Conservation (phyloP, 2,113 vertebrate genomes). For the Cavia porcellus region DNA sequence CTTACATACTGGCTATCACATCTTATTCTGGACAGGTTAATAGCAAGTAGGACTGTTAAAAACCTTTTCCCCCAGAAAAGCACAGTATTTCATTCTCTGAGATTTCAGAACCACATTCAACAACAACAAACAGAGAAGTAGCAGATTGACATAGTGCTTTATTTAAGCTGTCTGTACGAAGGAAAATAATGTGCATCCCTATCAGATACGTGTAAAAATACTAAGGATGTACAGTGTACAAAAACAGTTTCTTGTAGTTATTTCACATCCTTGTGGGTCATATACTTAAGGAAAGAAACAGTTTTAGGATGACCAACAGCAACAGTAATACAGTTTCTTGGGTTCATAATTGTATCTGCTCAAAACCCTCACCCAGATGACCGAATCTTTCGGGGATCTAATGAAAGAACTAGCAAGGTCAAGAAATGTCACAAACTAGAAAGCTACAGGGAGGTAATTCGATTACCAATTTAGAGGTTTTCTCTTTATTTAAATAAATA, state of each 20-base stretch:
- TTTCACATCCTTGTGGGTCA: slow-evolving; percentile 94
- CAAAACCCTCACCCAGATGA: slow-evolving; percentile 92
- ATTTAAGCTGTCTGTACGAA: slow-evolving; percentile 98
- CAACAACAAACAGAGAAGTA: slow-evolving; percentile 87
- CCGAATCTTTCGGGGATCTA: slow-evolving; percentile 91
- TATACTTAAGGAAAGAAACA: slow-evolving; percentile 92
- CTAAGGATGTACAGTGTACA: slow-evolving; percentile 99
- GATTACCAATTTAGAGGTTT: slow-evolving; percentile 91
- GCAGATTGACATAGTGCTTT: slow-evolving; percentile 98
- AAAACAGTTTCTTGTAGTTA: slow-evolving; percentile 95
- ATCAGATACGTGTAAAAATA: slow-evolving; percentile 99
- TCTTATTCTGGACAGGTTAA: slow-evolving; percentile 62
- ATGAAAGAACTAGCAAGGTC: slow-evolving; percentile 94
- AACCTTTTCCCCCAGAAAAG: slow-evolving; percentile 74
- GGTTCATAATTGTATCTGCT: slow-evolving; percentile 89
- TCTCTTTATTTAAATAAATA: slow-evolving; percentile 97
- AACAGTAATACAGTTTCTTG: slow-evolving; percentile 89
- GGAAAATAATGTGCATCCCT: slow-evolving; percentile 98
- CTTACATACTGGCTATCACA: not conserved
- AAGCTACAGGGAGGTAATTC: slow-evolving; percentile 95
- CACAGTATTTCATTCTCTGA: slow-evolving; percentile 82
- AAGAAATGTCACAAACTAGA: slow-evolving; percentile 94
- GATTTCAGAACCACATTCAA: slow-evolving; percentile 85
- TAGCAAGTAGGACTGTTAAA: slow-evolving; percentile 82
- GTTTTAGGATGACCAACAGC: slow-evolving; percentile 91